Evolutionary conservation across 2,113 vertebrate species (phyloP), one percentile per base, ranked within the genome.

Genomic region (Numenius arquata): DNA sequence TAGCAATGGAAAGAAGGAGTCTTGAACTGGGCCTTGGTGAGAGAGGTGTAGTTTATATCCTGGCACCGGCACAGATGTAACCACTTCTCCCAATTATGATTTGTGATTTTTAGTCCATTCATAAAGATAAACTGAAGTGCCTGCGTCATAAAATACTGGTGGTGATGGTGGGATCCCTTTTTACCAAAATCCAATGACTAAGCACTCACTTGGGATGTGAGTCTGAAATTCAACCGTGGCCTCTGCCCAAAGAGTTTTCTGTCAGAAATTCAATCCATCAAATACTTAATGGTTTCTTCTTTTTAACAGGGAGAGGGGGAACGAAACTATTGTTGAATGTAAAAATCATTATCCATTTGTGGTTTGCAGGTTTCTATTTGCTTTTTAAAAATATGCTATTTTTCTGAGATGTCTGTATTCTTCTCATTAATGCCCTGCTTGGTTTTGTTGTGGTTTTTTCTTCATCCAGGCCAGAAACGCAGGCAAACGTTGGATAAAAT

Each of bases 381-480:
- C 50, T 81, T 91, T 89, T 82, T 38, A 73, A 72, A 82, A 43
- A 25, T 68, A 30, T 71, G 32, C 47, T 81, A 0, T 79, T 81
- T 88, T 67, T 62, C 38, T 78, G 53, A 66, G 14, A 90, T 67
- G 38, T 34, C 52, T 43, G 32, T 81, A n/a, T 84, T 83, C 48
- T 94, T 80, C 92, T 89, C 71, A 73, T 17, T 93, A 89, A 96
- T 84, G 48, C 82, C 53, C 84, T 68, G 48, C 27, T 76, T 62
- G 6, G 4, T 13, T 93, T 90, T 80, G 11, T 23, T 29, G 3
- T 4, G 4, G 2, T 9, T 55, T 89, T 23, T 68, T 92, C 88
- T 97, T 89, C 61, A 93, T 95, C 15, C 94, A 99, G 99, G 92
- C 97, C 71, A 97, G 97, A 94, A 95, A 61, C 22, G 83, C 93